Base-by-base conservation (phyloP, 1,140 invertebrate species). In the Camponotus floridanus region DNA sequence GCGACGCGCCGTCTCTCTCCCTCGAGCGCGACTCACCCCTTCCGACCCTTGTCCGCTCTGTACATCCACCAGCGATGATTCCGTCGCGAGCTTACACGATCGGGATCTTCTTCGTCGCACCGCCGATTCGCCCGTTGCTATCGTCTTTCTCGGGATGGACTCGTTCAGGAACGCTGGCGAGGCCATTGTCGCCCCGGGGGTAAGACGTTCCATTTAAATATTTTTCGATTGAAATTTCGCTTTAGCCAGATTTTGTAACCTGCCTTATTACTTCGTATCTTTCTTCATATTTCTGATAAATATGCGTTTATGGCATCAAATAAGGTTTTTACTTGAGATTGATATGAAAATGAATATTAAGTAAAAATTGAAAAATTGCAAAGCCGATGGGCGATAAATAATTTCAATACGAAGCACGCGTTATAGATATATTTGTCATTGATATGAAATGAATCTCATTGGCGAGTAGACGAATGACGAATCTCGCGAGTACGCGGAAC, bases 51-150 rank as follows among this genome's bases (percentile, higher is more conserved):
- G 78, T 76, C 70, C 84, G 62, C 64, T 79, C 76, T 57, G 64
- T 86, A 79, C 89, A 79, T 68, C 76, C 87, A 81, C 85, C 86
- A 64, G 45, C 88, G 86, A 80, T 80, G 88, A 88, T 86, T 91
- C 90, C 87, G 87, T 91, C 87, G 90, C 81, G 59, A 91, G 90
- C 85, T 89, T 91, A 79, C 78, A 90, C 80, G 87, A 90, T 90
- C 88, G 80, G 64, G 74, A 86, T 87, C 68, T 87, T 90, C 88
- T 74, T 90, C 88, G 88, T 90, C 85, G 85, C 85, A 80, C 88
- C 55, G 88, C 67, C 85, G 88, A 87, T 73, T 89, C 79, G 39
- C 87, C 70, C 85, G 88, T 84, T 87, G 68, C 86, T 84, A 89
- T 84, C 85, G 79, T 87, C 88, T 84, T 89, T 67, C 86, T 88